These are phyloP conservation scores for Balanococcus diminutus DNA, from an alignment of 2,888 invertebrate genomes.

Conservation along the genomic window DNA sequence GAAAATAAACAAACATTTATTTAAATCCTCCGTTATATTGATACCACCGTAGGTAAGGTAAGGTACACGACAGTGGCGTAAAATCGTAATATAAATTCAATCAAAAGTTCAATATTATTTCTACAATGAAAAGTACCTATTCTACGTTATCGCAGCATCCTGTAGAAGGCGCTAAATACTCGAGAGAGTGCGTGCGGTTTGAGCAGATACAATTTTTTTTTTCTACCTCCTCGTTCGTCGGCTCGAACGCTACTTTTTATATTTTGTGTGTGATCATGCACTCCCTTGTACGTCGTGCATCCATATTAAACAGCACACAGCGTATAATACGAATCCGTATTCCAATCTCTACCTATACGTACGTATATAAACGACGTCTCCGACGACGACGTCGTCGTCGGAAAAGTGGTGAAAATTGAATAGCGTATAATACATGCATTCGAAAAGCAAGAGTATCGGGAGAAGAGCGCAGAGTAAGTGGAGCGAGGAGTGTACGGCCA, in stretches of 20 bases:
- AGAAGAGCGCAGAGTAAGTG: not conserved
- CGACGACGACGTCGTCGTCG: not conserved
- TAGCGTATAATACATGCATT: not conserved
- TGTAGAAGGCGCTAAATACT: not conserved
- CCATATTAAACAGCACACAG: not conserved
- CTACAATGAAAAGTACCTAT: not conserved
- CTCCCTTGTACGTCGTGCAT: not conserved
- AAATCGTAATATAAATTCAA: constrained; percentile 24
- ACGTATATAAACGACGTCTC: not conserved
- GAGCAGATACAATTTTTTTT: not conserved
- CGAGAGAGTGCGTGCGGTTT: not conserved
- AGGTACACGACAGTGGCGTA: not conserved
- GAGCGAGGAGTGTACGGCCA: not conserved
- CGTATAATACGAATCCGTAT: not conserved
- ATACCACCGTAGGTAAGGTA: not conserved
- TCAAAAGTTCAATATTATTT: constrained; percentile 23
- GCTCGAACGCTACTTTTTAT: not conserved
- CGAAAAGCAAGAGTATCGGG: not conserved
- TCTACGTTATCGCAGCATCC: no score
- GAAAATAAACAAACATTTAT: constrained; percentile 16
- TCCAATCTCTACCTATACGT: not conserved
- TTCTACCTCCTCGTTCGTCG: not conserved
- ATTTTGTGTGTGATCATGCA: not conserved
- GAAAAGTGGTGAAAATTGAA: constrained; percentile 1
- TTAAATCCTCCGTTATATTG: not conserved